Percentiles rank a stretch among this genome's conserved stretches.
phyloP scores from a whole-genome alignment of 2,113 vertebrate genomes.

The Nothocercus julius region DNA sequence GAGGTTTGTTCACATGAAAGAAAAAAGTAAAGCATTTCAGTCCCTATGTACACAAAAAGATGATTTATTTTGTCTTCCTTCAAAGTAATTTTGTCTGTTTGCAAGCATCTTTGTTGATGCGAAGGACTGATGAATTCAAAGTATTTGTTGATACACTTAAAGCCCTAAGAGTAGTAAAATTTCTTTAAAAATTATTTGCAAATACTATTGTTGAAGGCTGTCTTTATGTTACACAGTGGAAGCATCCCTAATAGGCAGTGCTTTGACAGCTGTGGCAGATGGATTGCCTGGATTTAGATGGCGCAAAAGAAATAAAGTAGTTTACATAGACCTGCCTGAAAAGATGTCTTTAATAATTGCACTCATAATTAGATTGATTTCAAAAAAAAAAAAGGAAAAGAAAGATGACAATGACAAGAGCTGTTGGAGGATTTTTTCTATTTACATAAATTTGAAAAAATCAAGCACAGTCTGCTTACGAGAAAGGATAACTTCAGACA shows the following conservation, averaged over 20 bases:
- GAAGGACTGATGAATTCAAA: constrained; percentile 69
- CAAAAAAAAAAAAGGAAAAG: not conserved
- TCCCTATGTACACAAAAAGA: constrained; percentile 51
- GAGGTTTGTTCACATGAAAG: constrained; percentile 62
- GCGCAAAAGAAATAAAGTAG: constrained; percentile 71
- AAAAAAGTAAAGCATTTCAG: constrained; percentile 56
- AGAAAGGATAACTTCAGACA: not conserved
- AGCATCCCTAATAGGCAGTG: constrained; percentile 53
- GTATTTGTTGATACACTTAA: constrained; percentile 76
- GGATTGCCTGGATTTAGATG: constrained; percentile 73
- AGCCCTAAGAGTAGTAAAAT: constrained; percentile 76
- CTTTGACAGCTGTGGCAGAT: constrained; percentile 72
- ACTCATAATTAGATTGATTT: constrained; percentile 72
- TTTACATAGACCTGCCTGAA: constrained; percentile 73
- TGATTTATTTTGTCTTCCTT: constrained; percentile 55
- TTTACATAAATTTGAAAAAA: not conserved
- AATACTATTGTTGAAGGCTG: constrained; percentile 41
- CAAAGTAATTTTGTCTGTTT: constrained; percentile 74
- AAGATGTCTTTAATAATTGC: constrained; percentile 74
- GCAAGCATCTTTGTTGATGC: constrained; percentile 75
- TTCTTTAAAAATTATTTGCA: constrained; percentile 58
- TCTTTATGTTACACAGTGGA: constrained; percentile 47
- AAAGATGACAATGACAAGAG: not conserved
- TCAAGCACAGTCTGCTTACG: not conserved
- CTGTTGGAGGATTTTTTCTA: not conserved